Evolutionary conservation across 2,797 vertebrate genomes (phyloP).

Genomic region (Malacoctenus gilli): DNA sequence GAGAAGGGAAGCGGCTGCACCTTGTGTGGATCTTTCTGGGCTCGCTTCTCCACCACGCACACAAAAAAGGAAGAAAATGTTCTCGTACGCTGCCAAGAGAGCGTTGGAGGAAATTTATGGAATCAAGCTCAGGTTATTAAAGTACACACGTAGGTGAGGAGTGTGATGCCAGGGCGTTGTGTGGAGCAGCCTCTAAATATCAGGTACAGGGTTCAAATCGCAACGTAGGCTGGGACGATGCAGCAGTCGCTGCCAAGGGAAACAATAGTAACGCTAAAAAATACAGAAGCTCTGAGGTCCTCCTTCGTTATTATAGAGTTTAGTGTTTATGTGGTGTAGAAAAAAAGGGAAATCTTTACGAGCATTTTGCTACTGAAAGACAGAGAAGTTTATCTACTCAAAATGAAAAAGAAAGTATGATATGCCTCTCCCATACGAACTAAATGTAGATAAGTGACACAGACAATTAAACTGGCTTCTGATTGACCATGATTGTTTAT

Average conservation of each 20-base stretch:
- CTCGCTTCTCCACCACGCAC: constrained; percentile 40
- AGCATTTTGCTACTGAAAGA: too few species aligned
- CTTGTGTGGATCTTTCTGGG: constrained; percentile 19
- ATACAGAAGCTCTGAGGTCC: too few species aligned
- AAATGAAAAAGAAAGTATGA: too few species aligned
- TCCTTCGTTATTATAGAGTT: too few species aligned
- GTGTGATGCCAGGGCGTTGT: constrained; percentile 20
- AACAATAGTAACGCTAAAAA: too few species aligned
- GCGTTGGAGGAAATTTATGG: constrained; percentile 49
- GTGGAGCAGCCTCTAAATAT: constrained; percentile 29
- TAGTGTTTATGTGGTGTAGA: too few species aligned
- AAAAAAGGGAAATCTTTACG: too few species aligned
- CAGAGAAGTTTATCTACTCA: too few species aligned
- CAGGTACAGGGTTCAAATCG: constrained; percentile 23
- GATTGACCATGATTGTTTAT: too few species aligned
- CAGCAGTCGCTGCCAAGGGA: not conserved
- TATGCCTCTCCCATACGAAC: too few species aligned
- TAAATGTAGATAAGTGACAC: too few species aligned
- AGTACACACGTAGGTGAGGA: constrained; percentile 42
- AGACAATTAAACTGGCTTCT: too few species aligned
- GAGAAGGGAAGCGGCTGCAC: constrained; percentile 13
- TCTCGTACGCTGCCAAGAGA: constrained; percentile 39
- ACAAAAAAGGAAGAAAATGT: constrained; percentile 44
- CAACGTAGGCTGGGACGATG: constrained; percentile 12
- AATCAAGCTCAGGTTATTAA: constrained; percentile 42